Evolutionary conservation across 1,140 invertebrate species (phyloP), one percentile per base, ranked within the genome.

Genomic region (Zaprionus taronus): DNA sequence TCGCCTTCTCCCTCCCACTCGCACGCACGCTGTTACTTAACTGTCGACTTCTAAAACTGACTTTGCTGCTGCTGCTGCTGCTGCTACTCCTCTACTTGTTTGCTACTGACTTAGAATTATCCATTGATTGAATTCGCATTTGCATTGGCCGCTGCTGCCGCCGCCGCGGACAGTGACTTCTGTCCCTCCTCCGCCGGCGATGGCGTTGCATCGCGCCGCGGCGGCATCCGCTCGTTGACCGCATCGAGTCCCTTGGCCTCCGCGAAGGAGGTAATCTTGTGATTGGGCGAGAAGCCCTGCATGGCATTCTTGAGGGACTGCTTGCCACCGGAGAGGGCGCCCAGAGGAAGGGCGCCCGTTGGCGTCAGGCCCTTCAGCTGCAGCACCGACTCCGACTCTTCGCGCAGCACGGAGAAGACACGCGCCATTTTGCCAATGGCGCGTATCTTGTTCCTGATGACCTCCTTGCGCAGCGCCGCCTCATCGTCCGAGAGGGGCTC

Each of bases 201-300:
- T 73, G 94, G 94, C 62, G 96, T 96, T 6, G 97, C 97, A 93
- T 98, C 97, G 89, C 96, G 97, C 73, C 98, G 94, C 24, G 99
- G 99, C 57, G 99, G 99, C 98, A 99, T 99, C 80, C 99, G 96
- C 94, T 99, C 99, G 94, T 99, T 99, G 93, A 99, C 98, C 86
- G 99, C 98, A 94, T 99, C 99, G 86, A 99, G 94, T 65, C 98
- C 98, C 94, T 99, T 99, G 64, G 99, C 99, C 94, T 99, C 99
- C 93, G 98, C 99, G 94, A 99, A 99, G 86, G 97, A 98, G 79
- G 97, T 98, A 86, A 99, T 99, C 94, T 99, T 99, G 94, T 99
- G 98, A 93, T 99, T 98, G 55, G 98, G 98, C 75, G 98, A 99
- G 94, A 99, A 99, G 73, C 99, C 99, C 95, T 98, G 98, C 91